Conservation (phyloP, 2,113 vertebrate species). For the Callithrix jacchus region DNA sequence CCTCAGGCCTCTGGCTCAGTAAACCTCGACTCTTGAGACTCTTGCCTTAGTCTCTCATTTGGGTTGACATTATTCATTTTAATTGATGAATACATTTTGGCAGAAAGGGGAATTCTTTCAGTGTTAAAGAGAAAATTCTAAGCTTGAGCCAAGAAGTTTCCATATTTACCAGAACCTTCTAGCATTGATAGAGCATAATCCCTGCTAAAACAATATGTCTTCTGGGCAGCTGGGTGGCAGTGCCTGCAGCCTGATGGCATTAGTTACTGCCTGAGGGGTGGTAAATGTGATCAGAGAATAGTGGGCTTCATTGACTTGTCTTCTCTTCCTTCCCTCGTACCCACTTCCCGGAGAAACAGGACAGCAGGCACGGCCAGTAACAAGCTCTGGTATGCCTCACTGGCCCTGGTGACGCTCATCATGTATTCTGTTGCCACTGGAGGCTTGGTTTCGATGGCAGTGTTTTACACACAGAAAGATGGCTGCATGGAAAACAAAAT, state of each 20-base stretch:
- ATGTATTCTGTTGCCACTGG: conserved; percentile 91
- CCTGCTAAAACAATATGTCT: neutral
- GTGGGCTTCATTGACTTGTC: neutral
- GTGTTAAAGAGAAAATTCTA: neutral
- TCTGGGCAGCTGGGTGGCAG: fast-evolving
- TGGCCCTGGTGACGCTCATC: conserved; percentile 91
- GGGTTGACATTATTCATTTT: neutral
- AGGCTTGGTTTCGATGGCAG: conserved; percentile 90
- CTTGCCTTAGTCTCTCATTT: neutral
- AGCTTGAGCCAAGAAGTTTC: neutral
- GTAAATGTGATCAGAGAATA: neutral
- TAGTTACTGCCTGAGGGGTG: neutral
- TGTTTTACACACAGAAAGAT: conserved; percentile 90
- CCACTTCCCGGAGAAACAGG: conserved; percentile 82
- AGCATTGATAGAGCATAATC: neutral
- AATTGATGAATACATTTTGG: neutral
- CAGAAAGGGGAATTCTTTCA: neutral
- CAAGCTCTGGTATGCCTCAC: conserved; percentile 92
- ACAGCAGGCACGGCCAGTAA: conserved; percentile 91
- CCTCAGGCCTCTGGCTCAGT: neutral
- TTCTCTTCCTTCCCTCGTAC: neutral
- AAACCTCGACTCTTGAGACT: neutral
- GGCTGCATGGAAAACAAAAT: conserved; percentile 94
- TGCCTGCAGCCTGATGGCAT: neutral
- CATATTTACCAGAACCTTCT: too few relatives aligned